Base-by-base conservation (phyloP, 2,888 invertebrate species). In the Ectropis crepuscularia region DNA sequence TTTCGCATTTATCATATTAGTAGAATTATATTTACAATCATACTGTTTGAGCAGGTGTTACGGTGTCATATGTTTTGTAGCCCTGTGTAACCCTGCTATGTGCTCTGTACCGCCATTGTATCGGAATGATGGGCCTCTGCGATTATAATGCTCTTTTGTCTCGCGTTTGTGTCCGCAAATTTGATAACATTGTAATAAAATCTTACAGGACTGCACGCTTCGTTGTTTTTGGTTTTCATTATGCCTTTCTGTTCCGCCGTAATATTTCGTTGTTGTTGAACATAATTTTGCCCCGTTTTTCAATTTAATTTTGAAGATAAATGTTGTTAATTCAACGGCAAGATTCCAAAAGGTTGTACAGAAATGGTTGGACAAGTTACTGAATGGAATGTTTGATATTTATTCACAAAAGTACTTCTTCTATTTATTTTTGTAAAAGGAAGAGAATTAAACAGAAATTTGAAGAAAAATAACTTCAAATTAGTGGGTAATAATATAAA, bases 151-250 rank as follows among this genome's bases (percentile, higher is more conserved):
- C 54, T 47, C 58, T 58, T 63, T 63, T 63, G 63, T 63, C 53
- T 63, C 63, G 9, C 47, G 46, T 59, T 63, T 59, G 57, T 42
- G 63, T 28, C 59, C 63, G 50, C 54, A 28, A 46, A 55, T 63
- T 59, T 63, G 63, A 63, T 63, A 63, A 59, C 59, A 63, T 63
- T 59, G 59, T 55, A 55, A 55, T 63, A 55, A 55, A 63, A 59
- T 50, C 58, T 55, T 55, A 54, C 50, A 53, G 48, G 43, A 54
- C 43, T 49, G 53, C 48, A 42, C 2, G 46, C 46, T 57, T 53
- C 57, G 57, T 62, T 57, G 41, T 51, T 50, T 55, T 37, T 47
- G 47, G 47, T 55, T 50, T 61, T 41, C 42, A 60, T 53, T 49
- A 48, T 2, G 10, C 8, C 7, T 46, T 42, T 48, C n/a, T 47